A percentile compares a stretch with the other conserved stretches of the same genome.
Evolutionary conservation across 2,113 vertebrate species (phyloP).

Genomic region (Ictidomys tridecemlineatus): DNA sequence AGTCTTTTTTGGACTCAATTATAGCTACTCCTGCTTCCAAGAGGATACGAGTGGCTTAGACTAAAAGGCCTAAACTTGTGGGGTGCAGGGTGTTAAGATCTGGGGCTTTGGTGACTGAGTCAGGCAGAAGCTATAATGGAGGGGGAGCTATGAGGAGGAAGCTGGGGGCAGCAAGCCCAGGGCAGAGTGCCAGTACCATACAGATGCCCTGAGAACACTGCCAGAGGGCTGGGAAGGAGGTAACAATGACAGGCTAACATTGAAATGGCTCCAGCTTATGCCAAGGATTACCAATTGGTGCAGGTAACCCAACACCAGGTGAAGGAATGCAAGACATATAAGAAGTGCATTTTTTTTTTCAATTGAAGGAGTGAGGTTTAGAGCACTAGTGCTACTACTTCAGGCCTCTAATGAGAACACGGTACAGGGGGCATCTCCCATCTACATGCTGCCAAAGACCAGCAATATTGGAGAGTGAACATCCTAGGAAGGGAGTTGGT

Average conservation of each 20-base stretch:
- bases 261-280: not conserved
- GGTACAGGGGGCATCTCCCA: not conserved
- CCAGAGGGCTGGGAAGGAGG: not conserved
- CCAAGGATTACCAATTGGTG: not conserved
- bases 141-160: not conserved
- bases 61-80: not conserved
- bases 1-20: slow-evolving; percentile 15
- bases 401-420: not conserved
- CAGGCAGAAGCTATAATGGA: not conserved
- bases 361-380: not conserved
- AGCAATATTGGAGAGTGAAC: fast-evolving
- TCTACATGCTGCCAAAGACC: not conserved
- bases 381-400: not conserved
- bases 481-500: not conserved
- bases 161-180: not conserved
- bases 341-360: not conserved
- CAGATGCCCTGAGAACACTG: not conserved
- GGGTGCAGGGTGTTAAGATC: slow-evolving; percentile 4
- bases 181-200: not conserved
- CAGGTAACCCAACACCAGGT: not conserved
- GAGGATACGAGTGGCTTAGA: slow-evolving; percentile 34
- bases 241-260: not conserved
- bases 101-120: not conserved
- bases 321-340: not conserved
- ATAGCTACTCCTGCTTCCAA: slow-evolving; percentile 22